These are phyloP conservation scores for Zaprionus capensis DNA, from an alignment of 1,140 invertebrate genomes.

Conservation along the genomic window DNA sequence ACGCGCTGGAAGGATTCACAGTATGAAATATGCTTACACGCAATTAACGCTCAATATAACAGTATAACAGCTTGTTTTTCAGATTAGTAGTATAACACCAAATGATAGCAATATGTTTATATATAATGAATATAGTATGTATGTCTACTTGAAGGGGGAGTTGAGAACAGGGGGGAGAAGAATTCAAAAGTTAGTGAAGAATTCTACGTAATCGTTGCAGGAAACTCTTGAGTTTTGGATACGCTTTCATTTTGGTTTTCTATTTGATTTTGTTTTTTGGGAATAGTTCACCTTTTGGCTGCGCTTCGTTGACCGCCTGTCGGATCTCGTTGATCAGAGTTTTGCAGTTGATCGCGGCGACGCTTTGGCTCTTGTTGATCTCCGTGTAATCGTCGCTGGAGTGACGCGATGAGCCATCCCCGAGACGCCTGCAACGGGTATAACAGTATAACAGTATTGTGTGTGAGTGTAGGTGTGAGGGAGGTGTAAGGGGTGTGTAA, in stretches of 20 bases:
- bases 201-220: constrained; percentile 8
- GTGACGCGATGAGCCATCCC: constrained; percentile 86
- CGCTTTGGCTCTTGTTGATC: constrained; percentile 86
- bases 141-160: background rate
- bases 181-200: constrained; percentile 30
- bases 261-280: constrained; percentile 2
- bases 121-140: constrained; percentile 18
- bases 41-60: constrained; percentile 35
- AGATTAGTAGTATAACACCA: constrained; percentile 20
- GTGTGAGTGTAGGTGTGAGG: constrained; percentile 13
- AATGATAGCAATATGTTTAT: constrained; percentile 11
- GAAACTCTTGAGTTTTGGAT: constrained; percentile 5
- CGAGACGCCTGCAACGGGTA: constrained; percentile 76
- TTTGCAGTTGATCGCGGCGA: constrained; percentile 87
- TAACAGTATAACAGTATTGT: constrained; percentile 50
- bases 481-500: background rate
- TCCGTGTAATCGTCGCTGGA: constrained; percentile 87
- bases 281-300: constrained; percentile 89
- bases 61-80: constrained; percentile 20
- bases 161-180: background rate
- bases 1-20: constrained; percentile 16
- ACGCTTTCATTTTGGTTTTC: background rate
- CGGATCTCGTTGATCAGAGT: constrained; percentile 92
- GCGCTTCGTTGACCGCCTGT: constrained; percentile 92
- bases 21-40: constrained; percentile 23